Conservation (phyloP, 2,797 vertebrate species). For the Galagoides demidoff region DNA sequence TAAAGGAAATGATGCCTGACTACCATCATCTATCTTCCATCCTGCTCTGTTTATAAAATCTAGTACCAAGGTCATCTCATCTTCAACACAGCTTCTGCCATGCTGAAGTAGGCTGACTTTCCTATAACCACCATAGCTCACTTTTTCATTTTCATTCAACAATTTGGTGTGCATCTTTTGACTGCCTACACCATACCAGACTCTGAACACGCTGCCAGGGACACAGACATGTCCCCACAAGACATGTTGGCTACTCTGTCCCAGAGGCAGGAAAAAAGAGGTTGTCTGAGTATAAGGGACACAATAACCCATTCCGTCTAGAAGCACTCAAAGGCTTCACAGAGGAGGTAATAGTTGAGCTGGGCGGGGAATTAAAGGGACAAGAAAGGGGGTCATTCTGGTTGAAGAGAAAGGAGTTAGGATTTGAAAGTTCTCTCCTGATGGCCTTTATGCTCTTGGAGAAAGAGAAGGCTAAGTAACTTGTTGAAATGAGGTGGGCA, state of each 20-base stretch:
- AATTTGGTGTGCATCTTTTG: background rate
- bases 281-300: background rate
- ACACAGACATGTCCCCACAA: background rate
- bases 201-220: background rate
- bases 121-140: background rate
- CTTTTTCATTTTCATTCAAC: background rate
- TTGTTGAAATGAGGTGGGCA: background rate
- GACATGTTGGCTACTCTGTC: background rate
- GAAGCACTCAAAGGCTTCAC: background rate
- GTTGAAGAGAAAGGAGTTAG: background rate
- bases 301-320: background rate
- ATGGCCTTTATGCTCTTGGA: background rate
- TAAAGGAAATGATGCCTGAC: background rate
- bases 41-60: background rate
- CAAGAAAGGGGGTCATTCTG: background rate
- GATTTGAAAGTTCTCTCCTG: background rate
- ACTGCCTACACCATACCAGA: background rate
- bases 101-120: background rate
- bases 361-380: background rate
- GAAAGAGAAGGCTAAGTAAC: background rate
- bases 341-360: background rate
- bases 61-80: background rate
- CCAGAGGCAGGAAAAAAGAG: background rate
- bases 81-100: background rate
- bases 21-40: background rate